phyloP scores from a whole-genome alignment of 1,140 invertebrate species.

The Zaprionus inermis region DNA sequence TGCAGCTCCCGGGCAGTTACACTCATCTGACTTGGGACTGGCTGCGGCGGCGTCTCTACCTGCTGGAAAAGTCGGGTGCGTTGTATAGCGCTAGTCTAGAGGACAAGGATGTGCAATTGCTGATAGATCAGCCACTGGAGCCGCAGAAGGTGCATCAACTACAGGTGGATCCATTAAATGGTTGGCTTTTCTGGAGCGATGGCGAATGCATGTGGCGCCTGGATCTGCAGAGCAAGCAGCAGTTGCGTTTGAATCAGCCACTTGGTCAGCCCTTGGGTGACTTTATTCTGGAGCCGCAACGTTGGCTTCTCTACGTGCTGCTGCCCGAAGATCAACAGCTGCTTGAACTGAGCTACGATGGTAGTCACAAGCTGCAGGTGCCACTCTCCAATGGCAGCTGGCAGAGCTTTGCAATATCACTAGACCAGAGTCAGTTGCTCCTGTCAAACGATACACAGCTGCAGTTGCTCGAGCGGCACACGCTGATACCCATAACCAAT shows the following conservation, averaged over 20 bases:
- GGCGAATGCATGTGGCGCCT: slow-evolving; percentile 89
- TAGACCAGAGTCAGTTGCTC: slow-evolving; percentile 87
- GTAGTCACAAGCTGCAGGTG: slow-evolving; percentile 57
- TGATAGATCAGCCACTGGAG: neutral
- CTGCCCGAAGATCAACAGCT: slow-evolving; percentile 90
- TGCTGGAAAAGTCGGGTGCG: slow-evolving; percentile 87
- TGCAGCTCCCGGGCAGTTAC: slow-evolving; percentile 82
- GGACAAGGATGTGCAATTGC: slow-evolving; percentile 21
- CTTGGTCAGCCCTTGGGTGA: slow-evolving; percentile 85
- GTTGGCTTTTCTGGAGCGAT: slow-evolving; percentile 93
- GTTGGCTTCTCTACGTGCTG: slow-evolving; percentile 90
- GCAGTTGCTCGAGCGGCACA: slow-evolving; percentile 88
- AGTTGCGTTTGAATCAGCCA: slow-evolving; percentile 18
- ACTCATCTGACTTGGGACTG: slow-evolving; percentile 92
- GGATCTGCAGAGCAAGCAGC: slow-evolving; percentile 86
- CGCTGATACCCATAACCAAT: slow-evolving; percentile 52
- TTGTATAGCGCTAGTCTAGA: slow-evolving; percentile 31
- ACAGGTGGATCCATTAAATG: slow-evolving; percentile 96
- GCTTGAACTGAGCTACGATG: slow-evolving; percentile 91
- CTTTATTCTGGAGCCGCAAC: slow-evolving; percentile 90
- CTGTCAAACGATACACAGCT: slow-evolving; percentile 89
- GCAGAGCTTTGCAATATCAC: slow-evolving; percentile 41
- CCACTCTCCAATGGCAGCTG: slow-evolving; percentile 9
- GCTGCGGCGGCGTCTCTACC: slow-evolving; percentile 92
- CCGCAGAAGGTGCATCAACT: slow-evolving; percentile 88